Base-by-base conservation (phyloP, 1,140 invertebrate species). In the Psilanteris sp. region DNA sequence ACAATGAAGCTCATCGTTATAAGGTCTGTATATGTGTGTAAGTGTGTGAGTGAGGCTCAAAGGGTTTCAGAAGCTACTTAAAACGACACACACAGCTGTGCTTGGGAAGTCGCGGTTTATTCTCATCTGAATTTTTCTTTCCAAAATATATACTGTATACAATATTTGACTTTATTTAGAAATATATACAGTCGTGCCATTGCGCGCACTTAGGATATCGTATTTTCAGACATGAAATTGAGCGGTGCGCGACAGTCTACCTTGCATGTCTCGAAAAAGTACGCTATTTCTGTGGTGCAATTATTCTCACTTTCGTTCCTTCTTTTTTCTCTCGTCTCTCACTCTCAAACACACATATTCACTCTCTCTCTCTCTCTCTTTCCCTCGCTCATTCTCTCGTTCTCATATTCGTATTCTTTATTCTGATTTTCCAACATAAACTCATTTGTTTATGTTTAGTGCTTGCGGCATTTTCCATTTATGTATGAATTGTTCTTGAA, bases 111-210 rank as follows among this genome's bases (percentile, higher is more conserved):
- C 66, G 76, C 77, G 77, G 64, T 86, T 85, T 80, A 83, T 85
- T 85, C 78, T 83, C 79, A 82, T 82, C 76, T 81, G 80, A 85
- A 86, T 83, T 82, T 75, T 78, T 78, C 39, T 50, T 78, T 84
- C 81, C 83, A 87, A 87, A 88, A 88, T 87, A n/a, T n/a, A 88
- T 87, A 87, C 82, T 86, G 85, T 88, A 87, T 88, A 87, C 84
- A 88, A 85, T 87, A 84, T 87, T 86, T 86, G 82, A 86, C 79
- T 86, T 88, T 82, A 85, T 80, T 83, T 86, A 87, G 85, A 85
- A 84, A 88, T 87, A 88, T 87, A 84, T 88, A 87, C 86, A 88
- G 81, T 86, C 77, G 76, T 85, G 78, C 81, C 67, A 52, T 81
- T 83, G 75, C 77, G 77, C 84, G 77, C 82, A 86, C 85, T 64